A percentile compares a stretch with the other conserved stretches of the same genome.
Evolutionary conservation across 23 tunicate species (phyloP).

Genomic region (Aplidium turbinatum): DNA sequence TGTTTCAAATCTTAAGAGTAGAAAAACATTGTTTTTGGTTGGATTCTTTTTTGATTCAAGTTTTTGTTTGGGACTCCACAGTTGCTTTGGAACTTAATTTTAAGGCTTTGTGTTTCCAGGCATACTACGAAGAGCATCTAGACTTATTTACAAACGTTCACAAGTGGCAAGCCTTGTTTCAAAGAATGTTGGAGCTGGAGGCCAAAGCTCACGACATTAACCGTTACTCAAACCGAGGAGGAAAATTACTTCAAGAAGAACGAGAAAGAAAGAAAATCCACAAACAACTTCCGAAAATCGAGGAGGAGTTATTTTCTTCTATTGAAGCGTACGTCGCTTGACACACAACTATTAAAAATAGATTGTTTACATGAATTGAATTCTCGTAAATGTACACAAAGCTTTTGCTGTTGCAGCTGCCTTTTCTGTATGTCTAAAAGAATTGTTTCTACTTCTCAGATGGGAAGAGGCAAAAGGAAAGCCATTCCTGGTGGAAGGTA

Average conservation of each 20-base stretch:
- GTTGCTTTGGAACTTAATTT: background rate
- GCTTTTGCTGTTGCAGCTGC: background rate
- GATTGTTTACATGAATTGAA: no score
- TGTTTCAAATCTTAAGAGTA: no score
- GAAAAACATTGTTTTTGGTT: no score
- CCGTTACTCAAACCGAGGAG: conserved; percentile 83
- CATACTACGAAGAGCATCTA: conserved; percentile 82
- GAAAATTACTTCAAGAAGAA: conserved; percentile 81
- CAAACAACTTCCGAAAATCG: conserved; percentile 88
- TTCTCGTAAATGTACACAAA: no score
- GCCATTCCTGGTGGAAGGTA: conserved; percentile 82
- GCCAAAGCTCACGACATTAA: conserved; percentile 63
- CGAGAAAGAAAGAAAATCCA: conserved; percentile 68
- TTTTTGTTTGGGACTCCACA: no score
- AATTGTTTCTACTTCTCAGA: conserved; percentile 27
- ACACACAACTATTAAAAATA: no score
- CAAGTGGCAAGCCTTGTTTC: conserved; percentile 79
- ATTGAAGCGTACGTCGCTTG: conserved; percentile 54
- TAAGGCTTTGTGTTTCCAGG: no score
- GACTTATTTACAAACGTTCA: conserved; percentile 65
- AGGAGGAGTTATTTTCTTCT: conserved; percentile 77
- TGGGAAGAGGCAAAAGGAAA: conserved; percentile 67
- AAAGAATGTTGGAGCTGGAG: conserved; percentile 84
- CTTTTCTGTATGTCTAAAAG: background rate
- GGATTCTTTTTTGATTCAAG: no score